These are phyloP conservation scores for Bradysia coprophila DNA, from an alignment of 1,140 invertebrate species.

Conservation along the genomic window DNA sequence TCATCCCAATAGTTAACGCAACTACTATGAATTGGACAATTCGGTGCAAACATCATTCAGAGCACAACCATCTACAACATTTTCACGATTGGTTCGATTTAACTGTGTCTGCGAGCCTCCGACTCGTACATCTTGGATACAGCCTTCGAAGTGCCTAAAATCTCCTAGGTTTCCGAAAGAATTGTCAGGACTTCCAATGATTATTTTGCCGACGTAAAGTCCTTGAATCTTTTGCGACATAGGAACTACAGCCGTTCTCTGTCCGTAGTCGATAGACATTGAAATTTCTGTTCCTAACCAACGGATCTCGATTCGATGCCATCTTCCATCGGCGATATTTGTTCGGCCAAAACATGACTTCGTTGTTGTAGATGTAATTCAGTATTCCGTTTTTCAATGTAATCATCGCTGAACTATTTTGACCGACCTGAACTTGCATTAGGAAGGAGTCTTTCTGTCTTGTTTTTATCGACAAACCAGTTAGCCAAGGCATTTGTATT, in stretches of 20 bases:
- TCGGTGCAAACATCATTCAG: constrained; percentile 42
- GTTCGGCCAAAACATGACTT: constrained; percentile 39
- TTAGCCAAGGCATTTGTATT: constrained; percentile 80
- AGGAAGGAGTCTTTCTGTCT: constrained; percentile 53
- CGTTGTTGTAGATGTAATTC: constrained; percentile 50
- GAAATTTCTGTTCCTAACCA: constrained; percentile 78
- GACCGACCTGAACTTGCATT: constrained; percentile 68
- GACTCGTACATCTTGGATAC: constrained; percentile 76
- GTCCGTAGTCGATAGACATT: constrained; percentile 71
- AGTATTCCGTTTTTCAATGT: constrained; percentile 52
- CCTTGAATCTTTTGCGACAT: constrained; percentile 66
- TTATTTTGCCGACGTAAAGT: constrained; percentile 68
- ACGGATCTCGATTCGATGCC: constrained; percentile 79
- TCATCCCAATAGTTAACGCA: constrained; percentile 61
- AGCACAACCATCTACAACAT: constrained; percentile 64
- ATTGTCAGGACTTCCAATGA: constrained; percentile 62
- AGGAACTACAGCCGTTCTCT: constrained; percentile 41
- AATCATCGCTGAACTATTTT: constrained; percentile 56
- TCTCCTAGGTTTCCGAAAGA: constrained; percentile 36
- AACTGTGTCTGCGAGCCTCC: constrained; percentile 65
- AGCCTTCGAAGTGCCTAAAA: constrained; percentile 59
- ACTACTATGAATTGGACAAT: constrained; percentile 33
- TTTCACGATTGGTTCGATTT: constrained; percentile 54
- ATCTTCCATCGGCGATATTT: constrained; percentile 51
- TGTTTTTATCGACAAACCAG: constrained; percentile 66